Conservation (phyloP, 37 sponge, comb jelly and placozoan species). For the Aplysina aerophoba region DNA sequence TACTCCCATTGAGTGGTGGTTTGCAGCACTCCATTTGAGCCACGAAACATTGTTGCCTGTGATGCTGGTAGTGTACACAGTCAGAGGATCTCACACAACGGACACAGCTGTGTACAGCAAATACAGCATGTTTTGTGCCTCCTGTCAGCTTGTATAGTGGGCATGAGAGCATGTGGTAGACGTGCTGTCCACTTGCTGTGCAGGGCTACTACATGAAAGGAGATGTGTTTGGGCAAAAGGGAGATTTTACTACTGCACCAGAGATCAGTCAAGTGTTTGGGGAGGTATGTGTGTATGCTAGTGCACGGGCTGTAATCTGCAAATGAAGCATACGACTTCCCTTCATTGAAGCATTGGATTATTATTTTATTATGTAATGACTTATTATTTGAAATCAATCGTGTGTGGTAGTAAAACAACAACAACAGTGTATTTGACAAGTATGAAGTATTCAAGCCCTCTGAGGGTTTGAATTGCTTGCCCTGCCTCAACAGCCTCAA, state of each 20-base stretch:
- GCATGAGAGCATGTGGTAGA: neutral
- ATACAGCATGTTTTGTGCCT: neutral
- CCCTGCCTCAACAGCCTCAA: too few species aligned
- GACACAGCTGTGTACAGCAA: neutral
- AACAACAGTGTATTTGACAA: too few species aligned
- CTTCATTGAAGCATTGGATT: too few species aligned
- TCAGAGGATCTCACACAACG: neutral
- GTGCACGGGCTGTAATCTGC: too few species aligned
- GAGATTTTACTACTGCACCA: slow-evolving; percentile 98
- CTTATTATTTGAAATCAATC: too few species aligned
- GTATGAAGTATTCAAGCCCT: too few species aligned
- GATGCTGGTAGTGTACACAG: neutral
- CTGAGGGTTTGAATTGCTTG: too few species aligned
- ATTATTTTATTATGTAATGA: too few species aligned
- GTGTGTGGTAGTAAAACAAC: too few species aligned
- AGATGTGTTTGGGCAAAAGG: slow-evolving; percentile 85
- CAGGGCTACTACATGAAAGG: slow-evolving; percentile 92
- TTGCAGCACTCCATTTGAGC: too few species aligned
- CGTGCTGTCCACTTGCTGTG: neutral
- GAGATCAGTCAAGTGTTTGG: slow-evolving; percentile 98
- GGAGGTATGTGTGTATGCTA: slow-evolving; percentile 83
- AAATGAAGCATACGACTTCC: too few species aligned
- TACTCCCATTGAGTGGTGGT: too few species aligned
- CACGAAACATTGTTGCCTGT: neutral
- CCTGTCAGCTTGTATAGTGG: neutral